A percentile compares a stretch with the other conserved stretches of the same genome.
phyloP scores from a whole-genome alignment of 2,113 vertebrate genomes.

The Vulpes vulpes region DNA sequence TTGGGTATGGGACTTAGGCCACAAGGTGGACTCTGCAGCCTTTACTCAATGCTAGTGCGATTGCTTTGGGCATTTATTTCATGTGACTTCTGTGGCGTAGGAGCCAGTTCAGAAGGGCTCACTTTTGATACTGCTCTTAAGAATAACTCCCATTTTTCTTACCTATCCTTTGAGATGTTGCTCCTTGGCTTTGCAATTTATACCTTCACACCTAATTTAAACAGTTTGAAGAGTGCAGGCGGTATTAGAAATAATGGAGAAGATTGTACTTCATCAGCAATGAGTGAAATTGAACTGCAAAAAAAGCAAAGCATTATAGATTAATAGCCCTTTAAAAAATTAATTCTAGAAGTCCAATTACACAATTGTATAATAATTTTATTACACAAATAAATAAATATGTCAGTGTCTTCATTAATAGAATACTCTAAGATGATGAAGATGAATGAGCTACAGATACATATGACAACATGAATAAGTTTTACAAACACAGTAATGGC shows the following conservation, averaged over 20 bases:
- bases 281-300: neutral
- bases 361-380: too few species aligned
- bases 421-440: neutral
- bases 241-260: neutral
- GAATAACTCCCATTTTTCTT: neutral
- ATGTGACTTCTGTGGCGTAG: neutral
- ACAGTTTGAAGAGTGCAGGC: neutral
- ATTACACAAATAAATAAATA: neutral
- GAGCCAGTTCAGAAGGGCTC: neutral
- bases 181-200: neutral
- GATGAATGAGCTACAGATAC: neutral
- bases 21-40: neutral
- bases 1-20: neutral
- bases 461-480: neutral
- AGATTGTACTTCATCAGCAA: neutral
- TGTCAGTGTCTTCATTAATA: neutral
- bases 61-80: neutral
- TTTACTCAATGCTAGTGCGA: neutral
- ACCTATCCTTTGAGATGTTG: neutral
- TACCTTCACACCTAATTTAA: neutral
- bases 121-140: neutral
- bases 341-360: neutral
- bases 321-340: neutral
- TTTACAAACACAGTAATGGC: neutral
- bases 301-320: neutral